Conservation (phyloP, 2,797 vertebrate genomes). For the Potorous gilbertii region DNA sequence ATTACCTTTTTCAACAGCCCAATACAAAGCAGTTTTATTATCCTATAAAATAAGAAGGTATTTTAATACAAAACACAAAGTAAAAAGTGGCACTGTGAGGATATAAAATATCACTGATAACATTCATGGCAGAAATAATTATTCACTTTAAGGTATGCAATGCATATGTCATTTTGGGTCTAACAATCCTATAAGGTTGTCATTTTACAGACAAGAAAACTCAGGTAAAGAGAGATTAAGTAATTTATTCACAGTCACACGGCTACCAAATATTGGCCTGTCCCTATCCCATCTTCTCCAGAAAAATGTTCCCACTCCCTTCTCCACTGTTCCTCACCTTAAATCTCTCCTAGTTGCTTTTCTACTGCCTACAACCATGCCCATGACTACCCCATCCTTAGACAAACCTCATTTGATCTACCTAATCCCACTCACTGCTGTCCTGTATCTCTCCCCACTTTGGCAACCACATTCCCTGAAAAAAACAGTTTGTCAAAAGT, state of each 20-base stretch:
- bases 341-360: not conserved
- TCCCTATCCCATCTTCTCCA: not conserved
- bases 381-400: not conserved
- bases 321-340: not conserved
- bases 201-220: not conserved
- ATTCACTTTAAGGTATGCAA: not conserved
- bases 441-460: not conserved
- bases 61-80: constrained; percentile 5
- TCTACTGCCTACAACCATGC: not conserved
- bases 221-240: not conserved
- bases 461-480: not conserved
- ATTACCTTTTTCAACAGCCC: constrained; percentile 99
- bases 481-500: not conserved
- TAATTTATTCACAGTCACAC: not conserved
- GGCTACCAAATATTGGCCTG: not conserved
- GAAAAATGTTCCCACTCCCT: not conserved
- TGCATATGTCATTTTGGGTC: not conserved
- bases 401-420: not conserved
- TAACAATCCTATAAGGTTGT: not conserved
- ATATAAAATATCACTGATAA: not conserved
- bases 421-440: not conserved
- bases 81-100: not conserved
- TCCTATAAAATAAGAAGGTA: constrained; percentile 85
- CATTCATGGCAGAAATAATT: constrained; percentile 9
- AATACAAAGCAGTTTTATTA: constrained; percentile 96